Base-by-base conservation (phyloP, 2,888 invertebrate species). In the Brachylomia viminalis region DNA sequence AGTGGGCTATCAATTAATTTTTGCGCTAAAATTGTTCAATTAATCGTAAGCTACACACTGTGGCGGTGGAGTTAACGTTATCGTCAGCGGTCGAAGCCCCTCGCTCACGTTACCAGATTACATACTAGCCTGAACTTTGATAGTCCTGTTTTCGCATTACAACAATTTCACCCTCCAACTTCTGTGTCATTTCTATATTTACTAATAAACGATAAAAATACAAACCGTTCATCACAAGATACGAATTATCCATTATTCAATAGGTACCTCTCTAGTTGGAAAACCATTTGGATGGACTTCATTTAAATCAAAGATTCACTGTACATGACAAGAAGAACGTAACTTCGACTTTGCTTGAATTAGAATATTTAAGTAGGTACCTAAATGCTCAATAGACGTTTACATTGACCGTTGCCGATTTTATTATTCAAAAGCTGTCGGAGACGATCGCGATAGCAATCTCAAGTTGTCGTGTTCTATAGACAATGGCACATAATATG, bases 41-140 rank as follows among this genome's bases (percentile, higher is more conserved):
- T 90, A 90, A 83, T 89, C 82, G 70, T 77, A 82, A 85, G 79
- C 83, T 87, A 75, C 73, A 79, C 70, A 75, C 75, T 78, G 83
- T 86, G 81, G 78, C 85, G 87, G 88, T 89, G 89, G 92, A 92
- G 91, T 90, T 91, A 90, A 91, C 91, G 91, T 94, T 94, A 94
- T 94, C 94, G 88, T 88, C 87, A 86, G 91, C 95, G 94, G 95
- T 95, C 95, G 95, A 93, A 95, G 95, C 94, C 94, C 94, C 94
- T 91, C 90, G 91, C 92, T 92, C 90, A 90, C 88, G 90, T 92
- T 92, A 92, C 90, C 92, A 93, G 94, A 94, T 94, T 93, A 94
- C 91, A 91, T 92, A 90, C 92, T 91, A 90, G 91, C 89, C 91
- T 93, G 94, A 94, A 93, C 94, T 92, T 90, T 91, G 93, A 95